Conservation (phyloP, 2,113 vertebrate species). For the Pterophyllum scalare region DNA sequence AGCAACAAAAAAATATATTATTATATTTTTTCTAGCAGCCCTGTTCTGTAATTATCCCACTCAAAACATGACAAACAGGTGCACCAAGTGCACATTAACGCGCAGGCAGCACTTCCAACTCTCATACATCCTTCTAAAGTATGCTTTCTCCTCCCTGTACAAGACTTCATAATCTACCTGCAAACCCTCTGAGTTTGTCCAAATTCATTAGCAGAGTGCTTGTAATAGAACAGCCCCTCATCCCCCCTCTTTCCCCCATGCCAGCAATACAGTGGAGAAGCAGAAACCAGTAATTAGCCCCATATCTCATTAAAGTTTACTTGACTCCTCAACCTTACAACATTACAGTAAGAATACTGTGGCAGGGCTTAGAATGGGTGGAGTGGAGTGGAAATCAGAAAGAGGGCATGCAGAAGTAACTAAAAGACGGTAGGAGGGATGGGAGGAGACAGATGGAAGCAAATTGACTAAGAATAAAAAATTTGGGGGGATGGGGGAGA, state of each 20-base stretch:
- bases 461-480: constrained; percentile 19
- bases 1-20: constrained; percentile 15
- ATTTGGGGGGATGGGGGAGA: not conserved
- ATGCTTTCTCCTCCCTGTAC: not conserved
- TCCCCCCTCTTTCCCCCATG: constrained; percentile 56
- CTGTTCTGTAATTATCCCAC: constrained; percentile 31
- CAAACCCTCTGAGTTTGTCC: constrained; percentile 75
- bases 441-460: constrained; percentile 10
- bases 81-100: not conserved
- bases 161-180: constrained; percentile 23
- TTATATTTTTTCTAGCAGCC: constrained; percentile 5
- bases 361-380: constrained; percentile 71
- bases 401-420: constrained; percentile 30
- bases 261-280: constrained; percentile 74
- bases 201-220: constrained; percentile 72
- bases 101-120: not conserved
- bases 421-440: constrained; percentile 1
- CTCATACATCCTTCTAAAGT: not conserved
- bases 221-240: constrained; percentile 60
- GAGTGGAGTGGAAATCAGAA: constrained; percentile 18
- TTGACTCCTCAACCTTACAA: constrained; percentile 82
- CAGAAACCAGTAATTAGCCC: constrained; percentile 87
- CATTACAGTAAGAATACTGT: constrained; percentile 67
- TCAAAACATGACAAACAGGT: not conserved
- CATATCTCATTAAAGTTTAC: constrained; percentile 87